These are phyloP conservation scores for Hemithea aestivaria DNA, from an alignment of 2,888 invertebrate species.

Conservation along the genomic window DNA sequence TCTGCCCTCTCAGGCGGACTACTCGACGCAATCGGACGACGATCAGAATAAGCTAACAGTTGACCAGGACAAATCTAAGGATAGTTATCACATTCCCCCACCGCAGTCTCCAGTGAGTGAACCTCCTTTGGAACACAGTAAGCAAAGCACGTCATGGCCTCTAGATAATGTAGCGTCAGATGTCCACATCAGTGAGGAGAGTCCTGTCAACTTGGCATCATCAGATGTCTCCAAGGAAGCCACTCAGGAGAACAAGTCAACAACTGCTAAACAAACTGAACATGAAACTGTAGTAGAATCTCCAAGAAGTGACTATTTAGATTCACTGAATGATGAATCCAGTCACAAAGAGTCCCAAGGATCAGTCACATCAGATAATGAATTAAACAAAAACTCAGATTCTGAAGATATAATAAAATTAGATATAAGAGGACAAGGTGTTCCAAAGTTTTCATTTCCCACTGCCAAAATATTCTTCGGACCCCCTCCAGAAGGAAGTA, in stretches of 20 bases:
- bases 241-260: slow-evolving; percentile 33
- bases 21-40: slow-evolving; percentile 54
- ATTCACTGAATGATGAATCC: slow-evolving; percentile 62
- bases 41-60: slow-evolving; percentile 39
- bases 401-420: slow-evolving; percentile 74
- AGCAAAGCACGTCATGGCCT: slow-evolving; percentile 57
- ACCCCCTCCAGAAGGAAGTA: slow-evolving; percentile 62
- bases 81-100: slow-evolving; percentile 40
- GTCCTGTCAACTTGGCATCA: slow-evolving; percentile 60
- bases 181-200: slow-evolving; percentile 62
- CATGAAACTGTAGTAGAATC: slow-evolving; percentile 40
- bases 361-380: slow-evolving; percentile 29
- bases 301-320: slow-evolving; percentile 54
- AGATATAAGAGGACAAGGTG: slow-evolving; percentile 68
- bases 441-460: slow-evolving; percentile 54
- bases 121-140: slow-evolving; percentile 47
- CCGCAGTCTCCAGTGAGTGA: slow-evolving; percentile 42
- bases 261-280: slow-evolving; percentile 28
- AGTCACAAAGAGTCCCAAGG: slow-evolving; percentile 37
- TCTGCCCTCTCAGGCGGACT: slow-evolving; percentile 60
- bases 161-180: slow-evolving; percentile 54
- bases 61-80: slow-evolving; percentile 41
- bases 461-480: slow-evolving; percentile 68
- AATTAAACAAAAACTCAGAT: slow-evolving; percentile 44
- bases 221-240: slow-evolving; percentile 58